Percentiles rank a stretch among this genome's conserved stretches.
These are phyloP conservation scores for Coturnix japonica DNA, from an alignment of 2,113 vertebrate species.

Conservation along the genomic window DNA sequence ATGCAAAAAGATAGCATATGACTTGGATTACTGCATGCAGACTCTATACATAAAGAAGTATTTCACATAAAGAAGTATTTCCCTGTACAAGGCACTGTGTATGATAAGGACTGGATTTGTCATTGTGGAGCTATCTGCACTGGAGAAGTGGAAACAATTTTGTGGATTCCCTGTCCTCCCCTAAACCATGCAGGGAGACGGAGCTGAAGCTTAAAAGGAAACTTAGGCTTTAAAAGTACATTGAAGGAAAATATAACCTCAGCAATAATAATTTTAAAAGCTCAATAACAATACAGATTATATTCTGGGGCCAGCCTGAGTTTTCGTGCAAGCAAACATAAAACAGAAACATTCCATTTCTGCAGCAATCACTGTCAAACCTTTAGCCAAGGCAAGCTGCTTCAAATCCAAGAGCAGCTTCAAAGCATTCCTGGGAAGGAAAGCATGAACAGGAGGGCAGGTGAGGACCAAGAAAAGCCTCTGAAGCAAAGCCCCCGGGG, in stretches of 20 bases:
- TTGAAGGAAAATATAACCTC: not conserved
- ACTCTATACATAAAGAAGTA: not conserved
- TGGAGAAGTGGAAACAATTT: not conserved
- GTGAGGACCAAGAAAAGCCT: not conserved
- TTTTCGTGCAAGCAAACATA: not conserved
- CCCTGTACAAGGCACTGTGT: not conserved
- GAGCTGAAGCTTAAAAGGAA: not conserved
- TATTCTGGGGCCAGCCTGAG: not conserved
- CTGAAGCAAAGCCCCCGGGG: not conserved
- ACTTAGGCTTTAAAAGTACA: not conserved
- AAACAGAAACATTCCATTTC: slow-evolving; percentile 14
- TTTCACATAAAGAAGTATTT: not conserved
- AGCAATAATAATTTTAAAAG: not conserved
- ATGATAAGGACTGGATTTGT: not conserved
- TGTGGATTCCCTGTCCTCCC: not conserved
- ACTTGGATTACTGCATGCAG: not conserved
- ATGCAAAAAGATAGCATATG: not conserved
- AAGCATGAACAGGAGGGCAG: not conserved
- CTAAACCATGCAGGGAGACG: not conserved
- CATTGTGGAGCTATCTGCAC: not conserved
- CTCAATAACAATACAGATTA: not conserved
- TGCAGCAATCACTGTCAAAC: slow-evolving; percentile 27
- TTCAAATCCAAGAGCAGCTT: slow-evolving; percentile 47
- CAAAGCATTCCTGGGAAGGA: slow-evolving; percentile 58
- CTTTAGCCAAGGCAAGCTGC: slow-evolving; percentile 22